These are phyloP conservation scores for Alentia gelatinosa DNA, from an alignment of 2,888 invertebrate species.

Conservation along the genomic window DNA sequence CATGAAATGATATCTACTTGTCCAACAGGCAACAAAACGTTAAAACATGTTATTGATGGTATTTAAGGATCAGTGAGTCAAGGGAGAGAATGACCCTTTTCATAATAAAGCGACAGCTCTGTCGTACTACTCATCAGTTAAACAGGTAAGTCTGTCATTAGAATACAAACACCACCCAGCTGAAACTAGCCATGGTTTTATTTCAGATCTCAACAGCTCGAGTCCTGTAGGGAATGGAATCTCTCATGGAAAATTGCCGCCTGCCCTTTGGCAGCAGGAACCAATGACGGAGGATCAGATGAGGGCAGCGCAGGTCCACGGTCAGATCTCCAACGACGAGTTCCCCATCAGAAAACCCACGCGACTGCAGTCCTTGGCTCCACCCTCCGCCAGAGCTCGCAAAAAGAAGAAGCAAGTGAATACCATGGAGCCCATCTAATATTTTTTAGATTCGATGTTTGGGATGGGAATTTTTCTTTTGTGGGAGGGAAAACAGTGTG, in stretches of 20 bases:
- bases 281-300: slow-evolving; percentile 64
- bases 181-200: no score
- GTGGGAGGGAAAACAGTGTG: no score
- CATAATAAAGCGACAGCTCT: no score
- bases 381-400: slow-evolving; percentile 66
- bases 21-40: no score
- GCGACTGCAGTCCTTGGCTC: slow-evolving; percentile 82
- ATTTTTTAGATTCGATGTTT: neutral
- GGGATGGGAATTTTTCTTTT: neutral
- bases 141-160: no score
- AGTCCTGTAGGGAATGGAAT: neutral
- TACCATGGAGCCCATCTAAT: slow-evolving; percentile 55
- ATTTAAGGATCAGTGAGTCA: no score
- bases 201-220: slow-evolving; percentile 36
- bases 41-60: no score
- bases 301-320: slow-evolving; percentile 77
- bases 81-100: no score
- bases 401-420: slow-evolving; percentile 69
- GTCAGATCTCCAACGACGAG: slow-evolving; percentile 73
- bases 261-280: slow-evolving; percentile 45
- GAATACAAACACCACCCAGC: no score
- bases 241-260: neutral
- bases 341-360: slow-evolving; percentile 80
- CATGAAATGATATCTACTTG: no score
- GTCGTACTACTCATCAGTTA: no score